Evolutionary conservation across 2,797 vertebrate genomes (phyloP).

Genomic region (Mormyrops attenuatus): DNA sequence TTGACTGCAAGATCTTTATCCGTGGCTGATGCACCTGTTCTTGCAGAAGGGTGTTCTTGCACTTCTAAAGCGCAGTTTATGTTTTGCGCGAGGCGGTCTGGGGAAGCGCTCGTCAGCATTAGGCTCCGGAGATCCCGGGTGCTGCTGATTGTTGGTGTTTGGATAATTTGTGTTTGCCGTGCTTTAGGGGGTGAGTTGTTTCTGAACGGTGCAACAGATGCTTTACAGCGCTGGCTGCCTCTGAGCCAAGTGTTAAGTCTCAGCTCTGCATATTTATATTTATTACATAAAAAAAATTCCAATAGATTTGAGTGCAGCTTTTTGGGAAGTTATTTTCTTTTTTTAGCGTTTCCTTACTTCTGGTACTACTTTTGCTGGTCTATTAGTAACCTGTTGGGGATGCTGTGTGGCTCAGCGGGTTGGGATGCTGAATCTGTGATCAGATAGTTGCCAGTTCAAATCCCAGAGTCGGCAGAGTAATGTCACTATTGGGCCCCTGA

Average conservation of each 20-base stretch:
- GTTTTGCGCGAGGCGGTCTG: neutral
- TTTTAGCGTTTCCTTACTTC: conserved; percentile 28
- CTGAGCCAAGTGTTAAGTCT: neutral
- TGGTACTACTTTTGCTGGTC: conserved; percentile 11
- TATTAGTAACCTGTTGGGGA: neutral
- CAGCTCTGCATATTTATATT: neutral
- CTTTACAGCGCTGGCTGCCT: neutral
- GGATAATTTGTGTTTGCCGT: conserved; percentile 20
- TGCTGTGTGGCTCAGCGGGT: neutral
- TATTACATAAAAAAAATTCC: neutral
- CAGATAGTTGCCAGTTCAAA: neutral
- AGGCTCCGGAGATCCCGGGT: neutral
- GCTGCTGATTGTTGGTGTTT: conserved; percentile 10
- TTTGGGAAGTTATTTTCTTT: neutral
- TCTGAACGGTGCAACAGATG: conserved; percentile 33
- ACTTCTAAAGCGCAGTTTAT: neutral
- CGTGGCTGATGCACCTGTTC: neutral
- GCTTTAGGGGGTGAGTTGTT: conserved; percentile 26
- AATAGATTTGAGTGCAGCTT: neutral
- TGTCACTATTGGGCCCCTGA: neutral
- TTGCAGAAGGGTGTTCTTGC: neutral
- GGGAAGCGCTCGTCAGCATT: neutral
- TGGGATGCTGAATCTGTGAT: neutral
- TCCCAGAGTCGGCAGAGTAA: neutral
- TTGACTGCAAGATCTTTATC: conserved; percentile 3